These are phyloP conservation scores for Leptinotarsa undecemlineata DNA, from an alignment of 1,140 invertebrate genomes.

Conservation along the genomic window DNA sequence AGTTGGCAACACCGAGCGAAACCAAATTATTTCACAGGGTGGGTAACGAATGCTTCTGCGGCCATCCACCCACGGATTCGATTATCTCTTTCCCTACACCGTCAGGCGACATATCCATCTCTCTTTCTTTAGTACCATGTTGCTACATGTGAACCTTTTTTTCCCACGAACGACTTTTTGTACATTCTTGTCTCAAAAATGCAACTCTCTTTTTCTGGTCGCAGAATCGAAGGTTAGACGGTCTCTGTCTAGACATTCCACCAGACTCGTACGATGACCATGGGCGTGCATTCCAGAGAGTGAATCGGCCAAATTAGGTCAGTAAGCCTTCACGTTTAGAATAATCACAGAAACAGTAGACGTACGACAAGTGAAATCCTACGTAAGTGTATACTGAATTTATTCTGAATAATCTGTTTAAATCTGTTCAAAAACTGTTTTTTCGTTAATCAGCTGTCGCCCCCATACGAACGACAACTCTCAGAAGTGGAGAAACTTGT, in stretches of 20 bases:
- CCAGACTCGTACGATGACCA: constrained; percentile 34
- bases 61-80: constrained; percentile 33
- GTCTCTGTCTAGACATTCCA: constrained; percentile 46
- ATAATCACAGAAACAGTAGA: too few species aligned
- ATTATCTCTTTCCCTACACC: constrained; percentile 22
- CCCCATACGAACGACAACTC: too few species aligned
- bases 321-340: too few species aligned
- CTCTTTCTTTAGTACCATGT: constrained; percentile 18
- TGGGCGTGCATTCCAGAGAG: background rate
- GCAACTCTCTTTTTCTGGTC: constrained; percentile 40
- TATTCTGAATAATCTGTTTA: too few species aligned
- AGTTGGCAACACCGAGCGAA: constrained; percentile 7
- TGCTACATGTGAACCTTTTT: constrained; percentile 42
- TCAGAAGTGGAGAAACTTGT: too few species aligned
- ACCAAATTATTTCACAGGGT: constrained; percentile 35
- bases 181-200: constrained; percentile 33
- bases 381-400: too few species aligned
- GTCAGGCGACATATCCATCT: constrained; percentile 15
- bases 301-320: background rate
- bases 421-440: too few species aligned
- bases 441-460: too few species aligned
- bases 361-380: too few species aligned
- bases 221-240: constrained; percentile 29
- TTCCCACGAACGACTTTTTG: constrained; percentile 52
- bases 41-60: constrained; percentile 34